Percentiles rank a stretch among this genome's conserved stretches.
Evolutionary conservation across 2,113 vertebrate genomes (phyloP).

Genomic region (Mastomys natalensis): DNA sequence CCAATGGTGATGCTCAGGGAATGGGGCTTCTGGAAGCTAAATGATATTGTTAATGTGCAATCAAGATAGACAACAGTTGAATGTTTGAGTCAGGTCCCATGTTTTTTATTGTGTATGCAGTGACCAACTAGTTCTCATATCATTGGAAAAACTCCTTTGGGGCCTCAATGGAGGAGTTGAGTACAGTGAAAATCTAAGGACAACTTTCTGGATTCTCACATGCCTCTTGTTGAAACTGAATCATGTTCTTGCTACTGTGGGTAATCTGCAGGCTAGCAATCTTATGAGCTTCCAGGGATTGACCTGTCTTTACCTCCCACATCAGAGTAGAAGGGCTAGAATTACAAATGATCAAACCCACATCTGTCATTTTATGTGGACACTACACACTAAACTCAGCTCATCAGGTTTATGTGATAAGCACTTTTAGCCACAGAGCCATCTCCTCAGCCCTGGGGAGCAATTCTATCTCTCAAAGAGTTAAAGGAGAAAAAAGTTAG

Average conservation of each 20-base stretch:
- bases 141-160: not conserved
- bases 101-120: too few relatives aligned
- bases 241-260: not conserved
- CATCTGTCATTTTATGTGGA: not conserved
- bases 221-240: not conserved
- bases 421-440: not conserved
- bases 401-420: not conserved
- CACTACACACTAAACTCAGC: not conserved
- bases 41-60: not conserved
- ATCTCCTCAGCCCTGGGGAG: not conserved
- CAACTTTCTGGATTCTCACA: not conserved
- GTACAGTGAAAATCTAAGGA: not conserved
- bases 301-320: not conserved
- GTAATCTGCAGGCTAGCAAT: not conserved
- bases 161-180: not conserved
- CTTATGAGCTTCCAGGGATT: not conserved
- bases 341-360: not conserved
- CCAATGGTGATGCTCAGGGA: not conserved
- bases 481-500: fast-evolving
- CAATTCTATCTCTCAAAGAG: not conserved
- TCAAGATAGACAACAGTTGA: not conserved
- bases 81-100: not conserved
- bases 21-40: not conserved
- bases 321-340: too few relatives aligned
- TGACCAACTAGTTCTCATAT: not conserved